These are phyloP conservation scores for Pseudococcus jackbeardsleyi DNA, from an alignment of 2,888 invertebrate genomes.

Conservation along the genomic window DNA sequence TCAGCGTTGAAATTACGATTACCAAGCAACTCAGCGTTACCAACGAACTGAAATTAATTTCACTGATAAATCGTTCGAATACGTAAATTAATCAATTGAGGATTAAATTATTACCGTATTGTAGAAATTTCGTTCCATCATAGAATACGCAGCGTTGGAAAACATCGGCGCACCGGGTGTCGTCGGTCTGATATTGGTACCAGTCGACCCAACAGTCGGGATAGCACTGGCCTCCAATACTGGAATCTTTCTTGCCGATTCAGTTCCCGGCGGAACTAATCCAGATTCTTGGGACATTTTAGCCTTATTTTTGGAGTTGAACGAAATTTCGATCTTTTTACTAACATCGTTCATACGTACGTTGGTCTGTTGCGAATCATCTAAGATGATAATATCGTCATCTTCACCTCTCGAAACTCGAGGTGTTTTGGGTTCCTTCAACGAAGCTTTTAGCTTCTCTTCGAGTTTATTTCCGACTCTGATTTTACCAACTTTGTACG, in stretches of 20 bases:
- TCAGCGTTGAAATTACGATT: background rate
- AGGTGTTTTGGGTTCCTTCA: background rate
- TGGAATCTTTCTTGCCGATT: background rate
- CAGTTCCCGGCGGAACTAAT: no score
- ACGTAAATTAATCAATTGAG: background rate
- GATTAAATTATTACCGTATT: background rate
- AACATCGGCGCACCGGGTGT: background rate
- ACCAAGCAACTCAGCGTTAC: background rate
- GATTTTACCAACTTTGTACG: slow-evolving; percentile 5
- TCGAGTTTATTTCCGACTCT: slow-evolving; percentile 1
- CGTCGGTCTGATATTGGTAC: background rate
- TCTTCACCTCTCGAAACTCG: background rate
- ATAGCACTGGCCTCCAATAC: background rate
- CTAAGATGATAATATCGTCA: slow-evolving; percentile 55
- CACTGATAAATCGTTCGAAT: background rate
- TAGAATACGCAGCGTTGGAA: background rate
- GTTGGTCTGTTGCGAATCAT: background rate
- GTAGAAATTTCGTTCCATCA: slow-evolving; percentile 3
- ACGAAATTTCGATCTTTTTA: slow-evolving; percentile 35
- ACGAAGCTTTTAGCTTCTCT: slow-evolving; percentile 8
- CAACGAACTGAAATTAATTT: background rate
- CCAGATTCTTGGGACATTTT: background rate
- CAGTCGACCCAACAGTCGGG: background rate
- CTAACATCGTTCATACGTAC: slow-evolving; percentile 10
- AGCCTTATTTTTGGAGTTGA: background rate